A percentile compares a stretch with the other conserved stretches of the same genome.
phyloP scores from a whole-genome alignment of 2,113 vertebrate species.

The Cyrtonyx montezumae region DNA sequence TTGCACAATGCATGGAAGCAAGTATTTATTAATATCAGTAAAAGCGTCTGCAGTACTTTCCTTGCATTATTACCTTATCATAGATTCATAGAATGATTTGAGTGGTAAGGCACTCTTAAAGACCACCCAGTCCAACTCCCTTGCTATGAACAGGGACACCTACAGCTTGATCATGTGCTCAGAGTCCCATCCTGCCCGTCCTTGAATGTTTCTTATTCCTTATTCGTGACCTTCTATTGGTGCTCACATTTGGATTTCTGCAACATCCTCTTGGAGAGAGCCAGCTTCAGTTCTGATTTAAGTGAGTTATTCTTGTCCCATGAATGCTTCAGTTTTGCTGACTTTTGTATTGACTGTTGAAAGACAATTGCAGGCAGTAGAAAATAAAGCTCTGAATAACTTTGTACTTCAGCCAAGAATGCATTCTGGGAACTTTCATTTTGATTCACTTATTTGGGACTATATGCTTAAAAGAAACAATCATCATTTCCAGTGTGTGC shows the following conservation, averaged over 20 bases:
- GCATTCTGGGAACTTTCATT: slow-evolving; percentile 20
- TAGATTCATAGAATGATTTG: too few species aligned
- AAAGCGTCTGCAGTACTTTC: neutral
- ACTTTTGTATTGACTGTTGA: slow-evolving; percentile 15
- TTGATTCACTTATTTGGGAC: slow-evolving; percentile 3
- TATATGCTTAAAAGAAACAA: neutral
- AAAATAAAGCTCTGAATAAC: slow-evolving; percentile 37
- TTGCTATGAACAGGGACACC: too few species aligned
- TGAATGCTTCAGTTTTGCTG: slow-evolving; percentile 5
- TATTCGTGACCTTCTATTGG: neutral
- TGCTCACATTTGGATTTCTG: neutral
- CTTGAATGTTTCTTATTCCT: too few species aligned
- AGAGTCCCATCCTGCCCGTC: too few species aligned
- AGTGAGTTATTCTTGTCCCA: slow-evolving; percentile 40
- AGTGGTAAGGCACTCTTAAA: too few species aligned
- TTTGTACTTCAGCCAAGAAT: neutral
- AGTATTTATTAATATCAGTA: neutral
- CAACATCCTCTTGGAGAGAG: neutral
- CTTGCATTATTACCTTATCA: neutral
- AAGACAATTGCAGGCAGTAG: slow-evolving; percentile 6
- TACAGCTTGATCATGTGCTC: too few species aligned
- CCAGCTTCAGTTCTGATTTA: neutral
- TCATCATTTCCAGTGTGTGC: neutral
- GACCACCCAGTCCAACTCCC: too few species aligned
- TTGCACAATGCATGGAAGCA: neutral